Percentiles rank a stretch among this genome's conserved stretches.
Evolutionary conservation across 2,888 invertebrate species (phyloP).

Genomic region (Synergus laeviventris): DNA sequence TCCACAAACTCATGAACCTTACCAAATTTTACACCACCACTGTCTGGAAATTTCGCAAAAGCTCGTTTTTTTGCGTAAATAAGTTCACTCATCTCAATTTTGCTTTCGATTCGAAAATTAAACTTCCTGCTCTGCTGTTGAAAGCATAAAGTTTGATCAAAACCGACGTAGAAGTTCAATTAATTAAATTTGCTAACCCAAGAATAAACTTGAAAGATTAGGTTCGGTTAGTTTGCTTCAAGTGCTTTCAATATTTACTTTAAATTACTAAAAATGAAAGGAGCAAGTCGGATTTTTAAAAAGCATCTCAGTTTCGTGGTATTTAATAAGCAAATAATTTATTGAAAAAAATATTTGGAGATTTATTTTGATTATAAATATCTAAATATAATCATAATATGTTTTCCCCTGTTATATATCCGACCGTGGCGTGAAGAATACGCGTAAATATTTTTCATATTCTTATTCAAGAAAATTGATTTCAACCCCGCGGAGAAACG

Average conservation of each 20-base stretch:
- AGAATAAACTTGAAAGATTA: too few species aligned
- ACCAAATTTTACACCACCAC: conserved; percentile 57
- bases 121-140: background rate
- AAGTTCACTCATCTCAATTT: conserved; percentile 1
- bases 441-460: conserved; percentile 42
- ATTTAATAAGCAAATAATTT: too few species aligned
- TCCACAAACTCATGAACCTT: conserved; percentile 49
- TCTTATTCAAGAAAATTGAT: conserved; percentile 47
- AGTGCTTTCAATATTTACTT: too few species aligned
- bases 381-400: background rate
- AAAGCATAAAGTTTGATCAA: background rate
- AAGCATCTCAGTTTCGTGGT: too few species aligned
- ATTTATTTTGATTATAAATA: background rate
- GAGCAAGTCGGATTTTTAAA: too few species aligned
- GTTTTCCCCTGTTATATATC: background rate
- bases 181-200: too few species aligned
- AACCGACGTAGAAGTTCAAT: background rate
- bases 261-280: too few species aligned
- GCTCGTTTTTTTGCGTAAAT: conserved; percentile 1
- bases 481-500: conserved; percentile 38
- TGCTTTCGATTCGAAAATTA: background rate
- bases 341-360: background rate
- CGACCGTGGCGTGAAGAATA: conserved; percentile 3
- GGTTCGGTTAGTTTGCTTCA: too few species aligned
- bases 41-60: conserved; percentile 53